Evolutionary conservation across 1,140 invertebrate genomes (phyloP).

Genomic region (Pseudomyrmex pallidus): DNA sequence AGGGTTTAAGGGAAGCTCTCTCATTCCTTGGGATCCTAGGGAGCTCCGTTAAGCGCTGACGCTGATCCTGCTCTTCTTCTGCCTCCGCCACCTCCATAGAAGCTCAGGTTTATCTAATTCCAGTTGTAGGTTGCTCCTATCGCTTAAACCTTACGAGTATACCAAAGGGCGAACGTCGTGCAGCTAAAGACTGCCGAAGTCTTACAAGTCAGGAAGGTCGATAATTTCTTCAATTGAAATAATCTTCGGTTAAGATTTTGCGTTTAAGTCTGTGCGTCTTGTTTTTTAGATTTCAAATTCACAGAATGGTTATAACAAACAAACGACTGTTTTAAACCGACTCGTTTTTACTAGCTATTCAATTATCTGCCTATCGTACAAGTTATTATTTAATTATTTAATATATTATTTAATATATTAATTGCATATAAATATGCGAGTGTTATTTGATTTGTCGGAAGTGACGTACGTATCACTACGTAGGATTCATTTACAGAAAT

Average conservation of each 20-base stretch:
- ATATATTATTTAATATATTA: too few species aligned
- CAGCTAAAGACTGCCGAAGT: constrained; percentile 52
- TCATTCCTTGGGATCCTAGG: constrained; percentile 78
- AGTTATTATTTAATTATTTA: too few species aligned
- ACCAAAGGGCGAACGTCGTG: constrained; percentile 46
- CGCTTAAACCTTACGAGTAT: constrained; percentile 66
- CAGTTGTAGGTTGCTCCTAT: constrained; percentile 78
- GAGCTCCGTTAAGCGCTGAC: constrained; percentile 81
- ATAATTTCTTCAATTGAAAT: constrained; percentile 32
- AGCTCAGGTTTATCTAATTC: constrained; percentile 83
- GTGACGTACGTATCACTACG: neutral
- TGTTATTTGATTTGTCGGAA: neutral
- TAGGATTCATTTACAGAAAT: neutral
- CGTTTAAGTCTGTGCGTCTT: neutral
- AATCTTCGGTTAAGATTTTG: constrained; percentile 21
- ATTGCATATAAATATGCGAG: neutral
- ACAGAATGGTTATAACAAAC: neutral
- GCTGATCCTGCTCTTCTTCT: constrained; percentile 82
- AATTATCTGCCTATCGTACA: too few species aligned
- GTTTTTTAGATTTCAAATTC: neutral
- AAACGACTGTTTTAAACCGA: neutral
- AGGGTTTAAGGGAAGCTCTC: constrained; percentile 82
- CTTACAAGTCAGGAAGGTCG: constrained; percentile 46
- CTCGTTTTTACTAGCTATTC: too few species aligned
- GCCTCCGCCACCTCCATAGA: constrained; percentile 70